Conservation (phyloP, 2,113 vertebrate species). For the Chunga burmeisteri region DNA sequence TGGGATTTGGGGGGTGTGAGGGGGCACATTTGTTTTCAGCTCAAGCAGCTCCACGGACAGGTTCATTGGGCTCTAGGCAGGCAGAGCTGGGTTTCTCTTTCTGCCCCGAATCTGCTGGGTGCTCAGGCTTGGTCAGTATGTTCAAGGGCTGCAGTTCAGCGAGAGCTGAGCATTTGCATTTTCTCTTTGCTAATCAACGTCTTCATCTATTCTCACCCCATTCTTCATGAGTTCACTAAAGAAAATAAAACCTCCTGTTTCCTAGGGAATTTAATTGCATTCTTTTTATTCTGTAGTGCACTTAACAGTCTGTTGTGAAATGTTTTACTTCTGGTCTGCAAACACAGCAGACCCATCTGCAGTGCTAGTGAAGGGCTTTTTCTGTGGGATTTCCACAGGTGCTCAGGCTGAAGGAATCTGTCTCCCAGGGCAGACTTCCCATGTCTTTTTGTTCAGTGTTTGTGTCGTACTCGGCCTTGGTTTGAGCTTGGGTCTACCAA, state of each 20-base stretch:
- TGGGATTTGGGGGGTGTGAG: not conserved
- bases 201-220: not conserved
- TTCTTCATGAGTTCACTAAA: not conserved
- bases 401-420: not conserved
- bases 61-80: not conserved
- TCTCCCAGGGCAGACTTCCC: not conserved
- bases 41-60: not conserved
- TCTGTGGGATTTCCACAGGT: not conserved
- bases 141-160: not conserved
- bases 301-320: not conserved
- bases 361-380: not conserved
- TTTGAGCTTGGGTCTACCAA: not conserved
- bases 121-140: not conserved
- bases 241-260: not conserved
- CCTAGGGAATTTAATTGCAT: not conserved
- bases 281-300: not conserved
- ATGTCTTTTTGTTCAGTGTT: not conserved
- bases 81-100: not conserved
- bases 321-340: not conserved
- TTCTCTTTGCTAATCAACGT: not conserved
- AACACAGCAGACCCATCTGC: not conserved
- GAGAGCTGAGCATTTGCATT: not conserved
- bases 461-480: not conserved
- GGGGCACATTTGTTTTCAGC: not conserved
- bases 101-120: not conserved